Percentiles rank a stretch among this genome's conserved stretches.
Evolutionary conservation across 2,113 vertebrate species (phyloP).

Genomic region (Chrysemys picta): DNA sequence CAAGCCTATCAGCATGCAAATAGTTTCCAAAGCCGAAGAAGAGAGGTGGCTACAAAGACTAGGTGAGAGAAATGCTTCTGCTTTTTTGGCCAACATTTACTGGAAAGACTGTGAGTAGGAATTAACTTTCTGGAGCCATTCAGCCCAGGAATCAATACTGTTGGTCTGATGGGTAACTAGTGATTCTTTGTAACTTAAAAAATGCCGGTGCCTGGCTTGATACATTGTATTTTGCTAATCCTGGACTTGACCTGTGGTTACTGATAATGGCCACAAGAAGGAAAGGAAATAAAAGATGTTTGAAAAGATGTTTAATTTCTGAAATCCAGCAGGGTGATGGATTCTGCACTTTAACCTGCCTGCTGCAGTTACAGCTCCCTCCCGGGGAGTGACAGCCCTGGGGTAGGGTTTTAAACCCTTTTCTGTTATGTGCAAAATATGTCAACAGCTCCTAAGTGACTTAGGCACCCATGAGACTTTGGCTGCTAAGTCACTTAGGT

Average conservation of each 20-base stretch:
- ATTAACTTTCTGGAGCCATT: neutral
- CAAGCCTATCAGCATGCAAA: rapidly evolving
- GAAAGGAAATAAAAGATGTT: neutral
- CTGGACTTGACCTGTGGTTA: neutral
- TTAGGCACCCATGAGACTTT: neutral
- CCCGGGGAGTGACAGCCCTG: neutral
- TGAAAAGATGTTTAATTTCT: neutral
- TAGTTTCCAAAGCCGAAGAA: rapidly evolving
- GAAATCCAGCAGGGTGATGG: neutral
- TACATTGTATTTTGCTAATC: neutral
- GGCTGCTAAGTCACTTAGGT: neutral
- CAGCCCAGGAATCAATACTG: neutral
- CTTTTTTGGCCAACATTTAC: neutral
- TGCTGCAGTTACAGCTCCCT: neutral
- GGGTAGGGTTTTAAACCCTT: neutral
- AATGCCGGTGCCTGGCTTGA: rapidly evolving
- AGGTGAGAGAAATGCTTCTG: neutral
- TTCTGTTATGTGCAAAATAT: neutral
- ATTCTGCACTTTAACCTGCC: neutral
- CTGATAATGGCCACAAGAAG: neutral
- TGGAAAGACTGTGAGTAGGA: conserved; percentile 13
- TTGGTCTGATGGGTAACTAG: neutral
- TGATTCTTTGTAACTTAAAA: neutral
- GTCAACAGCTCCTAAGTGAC: neutral
- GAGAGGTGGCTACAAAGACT: neutral